phyloP scores from a whole-genome alignment of 2,888 invertebrate genomes.

The Brenthis ino region DNA sequence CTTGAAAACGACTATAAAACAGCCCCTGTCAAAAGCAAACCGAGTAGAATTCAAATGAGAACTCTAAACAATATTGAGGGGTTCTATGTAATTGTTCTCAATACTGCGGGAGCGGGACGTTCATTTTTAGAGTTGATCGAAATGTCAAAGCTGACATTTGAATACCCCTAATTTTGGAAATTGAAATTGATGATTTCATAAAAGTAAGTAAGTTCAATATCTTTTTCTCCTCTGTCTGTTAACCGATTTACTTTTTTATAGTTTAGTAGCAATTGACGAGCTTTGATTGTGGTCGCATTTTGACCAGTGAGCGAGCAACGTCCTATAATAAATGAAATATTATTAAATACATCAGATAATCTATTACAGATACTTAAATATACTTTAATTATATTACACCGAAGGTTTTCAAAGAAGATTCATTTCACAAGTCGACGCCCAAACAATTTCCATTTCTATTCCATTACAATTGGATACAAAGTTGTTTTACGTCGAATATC shows the following conservation, averaged over 20 bases:
- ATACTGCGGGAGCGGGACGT: neutral
- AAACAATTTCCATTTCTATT: constrained; percentile 16
- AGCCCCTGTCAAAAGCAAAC: constrained; percentile 9
- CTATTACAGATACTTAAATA: neutral
- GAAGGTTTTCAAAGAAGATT: constrained; percentile 1
- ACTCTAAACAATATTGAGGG: constrained; percentile 16
- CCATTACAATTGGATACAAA: constrained; percentile 23
- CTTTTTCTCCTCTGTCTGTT: too few species aligned
- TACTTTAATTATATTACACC: neutral
- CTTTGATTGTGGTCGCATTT: too few species aligned
- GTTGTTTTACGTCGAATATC: constrained; percentile 3
- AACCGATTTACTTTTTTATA: too few species aligned
- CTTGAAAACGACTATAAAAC: constrained; percentile 2
- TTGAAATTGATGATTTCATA: neutral
- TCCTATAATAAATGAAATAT: too few species aligned
- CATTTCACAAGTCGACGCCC: neutral
- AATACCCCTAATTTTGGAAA: neutral
- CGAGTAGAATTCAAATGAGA: constrained; percentile 10
- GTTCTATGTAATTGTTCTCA: neutral
- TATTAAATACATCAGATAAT: neutral
- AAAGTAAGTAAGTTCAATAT: too few species aligned
- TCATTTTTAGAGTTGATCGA: neutral
- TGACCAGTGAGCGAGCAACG: too few species aligned
- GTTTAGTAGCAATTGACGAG: too few species aligned
- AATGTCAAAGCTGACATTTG: constrained; percentile 4